Conservation (phyloP, 2,797 vertebrate genomes). For the Artibeus lituratus region DNA sequence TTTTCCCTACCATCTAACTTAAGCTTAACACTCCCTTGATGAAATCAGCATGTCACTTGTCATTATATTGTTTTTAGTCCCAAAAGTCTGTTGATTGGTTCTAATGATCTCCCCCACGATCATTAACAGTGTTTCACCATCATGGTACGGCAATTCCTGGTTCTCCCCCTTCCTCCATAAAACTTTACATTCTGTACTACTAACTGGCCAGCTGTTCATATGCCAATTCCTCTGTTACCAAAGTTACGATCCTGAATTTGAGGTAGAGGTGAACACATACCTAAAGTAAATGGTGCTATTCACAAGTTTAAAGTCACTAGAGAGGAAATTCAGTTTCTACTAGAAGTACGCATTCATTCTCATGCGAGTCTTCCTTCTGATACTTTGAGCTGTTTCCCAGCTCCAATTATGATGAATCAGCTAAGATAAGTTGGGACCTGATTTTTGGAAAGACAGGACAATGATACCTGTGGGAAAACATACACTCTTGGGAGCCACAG, state of each 20-base stretch:
- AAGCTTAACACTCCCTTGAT: not conserved
- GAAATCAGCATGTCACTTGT: not conserved
- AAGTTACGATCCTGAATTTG: not conserved
- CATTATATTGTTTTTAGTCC: not conserved
- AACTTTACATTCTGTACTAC: not conserved
- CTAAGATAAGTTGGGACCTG: not conserved
- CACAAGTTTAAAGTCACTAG: not conserved
- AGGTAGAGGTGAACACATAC: not conserved
- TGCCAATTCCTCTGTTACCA: not conserved
- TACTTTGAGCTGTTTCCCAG: not conserved
- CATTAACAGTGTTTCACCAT: not conserved
- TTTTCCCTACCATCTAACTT: not conserved
- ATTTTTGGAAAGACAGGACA: not conserved
- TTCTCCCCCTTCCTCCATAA: not conserved
- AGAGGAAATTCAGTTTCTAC: not conserved
- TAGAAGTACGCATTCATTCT: not conserved
- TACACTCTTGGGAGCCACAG: not conserved
- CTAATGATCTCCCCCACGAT: not conserved
- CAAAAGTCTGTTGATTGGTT: not conserved
- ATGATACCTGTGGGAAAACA: not conserved
- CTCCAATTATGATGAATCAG: not conserved
- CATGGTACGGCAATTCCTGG: not conserved
- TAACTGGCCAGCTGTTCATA: not conserved
- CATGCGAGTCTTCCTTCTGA: not conserved
- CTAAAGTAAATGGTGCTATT: not conserved